These are phyloP conservation scores for Poeciliopsis paucimaculata DNA, from an alignment of 2,797 vertebrate species.

Conservation along the genomic window DNA sequence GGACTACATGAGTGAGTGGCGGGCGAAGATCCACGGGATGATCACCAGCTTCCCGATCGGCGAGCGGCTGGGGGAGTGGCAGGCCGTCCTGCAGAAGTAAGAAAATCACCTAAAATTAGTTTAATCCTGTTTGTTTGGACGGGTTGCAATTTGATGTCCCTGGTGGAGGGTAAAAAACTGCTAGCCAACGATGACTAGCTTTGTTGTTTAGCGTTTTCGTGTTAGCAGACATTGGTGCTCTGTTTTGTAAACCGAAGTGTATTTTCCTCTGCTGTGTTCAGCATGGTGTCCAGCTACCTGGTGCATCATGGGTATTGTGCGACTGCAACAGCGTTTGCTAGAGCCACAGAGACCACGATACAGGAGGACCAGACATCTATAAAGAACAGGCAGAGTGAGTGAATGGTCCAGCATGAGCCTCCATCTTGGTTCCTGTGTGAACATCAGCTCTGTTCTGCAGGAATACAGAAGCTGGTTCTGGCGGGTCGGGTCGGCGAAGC, in stretches of 20 bases:
- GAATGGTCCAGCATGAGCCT: conserved; percentile 5
- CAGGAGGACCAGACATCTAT: conserved; percentile 97
- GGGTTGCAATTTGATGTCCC: too few relatives aligned
- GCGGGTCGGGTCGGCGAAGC: conserved; percentile 96
- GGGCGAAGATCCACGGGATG: conserved; percentile 95
- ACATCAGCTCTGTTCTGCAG: conserved; percentile 63
- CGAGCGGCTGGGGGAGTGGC: conserved; percentile 96
- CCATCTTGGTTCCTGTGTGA: not conserved
- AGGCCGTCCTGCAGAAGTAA: conserved; percentile 97
- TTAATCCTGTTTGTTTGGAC: too few relatives aligned
- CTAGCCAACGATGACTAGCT: too few relatives aligned
- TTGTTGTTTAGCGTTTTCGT: too few relatives aligned
- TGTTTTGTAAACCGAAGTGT: too few relatives aligned
- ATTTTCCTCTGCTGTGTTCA: not conserved
- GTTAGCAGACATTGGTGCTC: too few relatives aligned
- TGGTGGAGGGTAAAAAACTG: too few relatives aligned
- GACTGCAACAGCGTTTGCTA: conserved; percentile 94
- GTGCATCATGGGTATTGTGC: conserved; percentile 98
- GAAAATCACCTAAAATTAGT: conserved; percentile 29
- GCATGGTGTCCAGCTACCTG: conserved; percentile 97
- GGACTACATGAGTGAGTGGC: conserved; percentile 98
- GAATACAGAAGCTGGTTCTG: conserved; percentile 98
- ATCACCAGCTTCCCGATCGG: conserved; percentile 95
- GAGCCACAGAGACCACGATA: conserved; percentile 95
- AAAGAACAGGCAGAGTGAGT: conserved; percentile 99